A percentile compares a stretch with the other conserved stretches of the same genome.
phyloP scores from a whole-genome alignment of 2,888 invertebrate genomes.

The Amitus sp. region DNA sequence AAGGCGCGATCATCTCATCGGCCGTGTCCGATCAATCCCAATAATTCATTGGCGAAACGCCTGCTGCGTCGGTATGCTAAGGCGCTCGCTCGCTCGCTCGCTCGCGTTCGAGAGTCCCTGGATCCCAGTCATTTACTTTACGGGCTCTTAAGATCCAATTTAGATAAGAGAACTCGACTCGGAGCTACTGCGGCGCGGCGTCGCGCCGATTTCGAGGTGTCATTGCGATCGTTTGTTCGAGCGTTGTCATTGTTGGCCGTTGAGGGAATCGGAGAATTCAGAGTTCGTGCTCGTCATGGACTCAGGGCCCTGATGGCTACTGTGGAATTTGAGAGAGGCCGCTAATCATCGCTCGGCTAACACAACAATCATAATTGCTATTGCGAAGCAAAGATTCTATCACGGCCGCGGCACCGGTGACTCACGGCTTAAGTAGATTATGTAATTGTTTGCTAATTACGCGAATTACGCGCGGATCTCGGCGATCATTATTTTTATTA shows the following conservation, averaged over 20 bases:
- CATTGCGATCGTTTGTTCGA: conserved; percentile 35
- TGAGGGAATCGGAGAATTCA: no score
- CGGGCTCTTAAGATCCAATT: conserved; percentile 62
- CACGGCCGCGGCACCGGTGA: conserved; percentile 48
- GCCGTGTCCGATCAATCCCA: conserved; percentile 34
- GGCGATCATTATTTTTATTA: conserved; percentile 33
- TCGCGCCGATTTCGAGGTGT: neutral
- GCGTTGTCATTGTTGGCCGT: conserved; percentile 13
- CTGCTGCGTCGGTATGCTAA: conserved; percentile 28
- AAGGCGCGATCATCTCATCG: conserved; percentile 25
- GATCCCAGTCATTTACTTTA: conserved; percentile 46
- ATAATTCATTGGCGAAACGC: conserved; percentile 37
- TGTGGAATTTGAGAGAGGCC: conserved; percentile 20
- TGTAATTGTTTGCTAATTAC: conserved; percentile 64
- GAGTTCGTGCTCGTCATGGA: no score
- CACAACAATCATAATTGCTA: conserved; percentile 56
- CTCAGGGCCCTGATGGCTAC: conserved; percentile 8
- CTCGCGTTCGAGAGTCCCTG: conserved; percentile 21
- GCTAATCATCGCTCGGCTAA: conserved; percentile 45
- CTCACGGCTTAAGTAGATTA: conserved; percentile 64
- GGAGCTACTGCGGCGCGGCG: conserved; percentile 46
- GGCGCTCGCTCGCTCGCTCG: conserved; percentile 15
- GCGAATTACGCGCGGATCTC: conserved; percentile 54
- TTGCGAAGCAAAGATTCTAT: conserved; percentile 59
- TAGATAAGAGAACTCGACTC: conserved; percentile 52